Evolutionary conservation across 2,797 vertebrate species (phyloP), one percentile per base, ranked within the genome.

Genomic region (Chelmon rostratus): DNA sequence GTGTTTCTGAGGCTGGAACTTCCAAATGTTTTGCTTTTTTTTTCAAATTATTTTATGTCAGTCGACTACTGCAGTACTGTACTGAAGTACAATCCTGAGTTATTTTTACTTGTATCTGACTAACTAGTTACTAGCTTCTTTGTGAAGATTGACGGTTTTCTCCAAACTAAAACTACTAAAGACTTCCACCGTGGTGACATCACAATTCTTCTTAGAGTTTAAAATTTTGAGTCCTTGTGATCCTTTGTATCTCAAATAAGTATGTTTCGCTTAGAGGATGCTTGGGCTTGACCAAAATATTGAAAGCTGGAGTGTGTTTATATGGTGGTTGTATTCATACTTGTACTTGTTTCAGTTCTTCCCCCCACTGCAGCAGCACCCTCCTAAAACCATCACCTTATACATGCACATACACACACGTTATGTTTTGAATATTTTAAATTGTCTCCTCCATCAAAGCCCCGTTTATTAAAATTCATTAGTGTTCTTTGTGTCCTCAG

Each of bases 351-450:
- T 28, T 19, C 21, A 49, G 4, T 19, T 19, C 4, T 33, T 38
- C 31, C 47, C 37, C 15, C 19, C 6, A 21, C 28, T 23, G 3
- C 16, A 5, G 13, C 52, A 69, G 63, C 67, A 68, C 57, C 28
- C 42, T 44, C 11, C 63, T 59, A 42, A 74, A 68, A 68, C 15
- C 61, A 25, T 28, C 65, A 65, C 58, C 25, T 35, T 10, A 10
- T 12, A 58, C 49, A 21, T 37, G 44, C 49, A 59, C 44, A 35
- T 5, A 50, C 23, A 31, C 35, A 62, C 11, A n/a, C 21, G 0
- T 33, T 23, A 5, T 5, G 33, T 23, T 69, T 23, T 81, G n/a
- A 82, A 81, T 83, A 79, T 75, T 82, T 84, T 13, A 73, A 46
- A 15, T 40, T 52, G 15, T 73, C 52, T 38, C 44, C 53, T 64